These are phyloP conservation scores for Macroramphosus scolopax DNA, from an alignment of 2,797 vertebrate species.

Conservation along the genomic window DNA sequence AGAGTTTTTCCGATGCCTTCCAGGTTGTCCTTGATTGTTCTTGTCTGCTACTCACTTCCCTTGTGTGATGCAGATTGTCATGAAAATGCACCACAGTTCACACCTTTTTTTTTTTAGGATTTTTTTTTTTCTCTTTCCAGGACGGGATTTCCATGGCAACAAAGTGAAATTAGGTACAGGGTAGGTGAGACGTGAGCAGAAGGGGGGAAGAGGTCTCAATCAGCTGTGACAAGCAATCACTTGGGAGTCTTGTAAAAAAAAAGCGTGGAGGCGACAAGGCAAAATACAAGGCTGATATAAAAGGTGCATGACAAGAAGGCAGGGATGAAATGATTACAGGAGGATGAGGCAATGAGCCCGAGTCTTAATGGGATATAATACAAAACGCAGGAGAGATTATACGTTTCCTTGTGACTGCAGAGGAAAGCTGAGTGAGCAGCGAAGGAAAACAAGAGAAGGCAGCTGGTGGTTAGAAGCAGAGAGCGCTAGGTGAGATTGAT, in stretches of 20 bases:
- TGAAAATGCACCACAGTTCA: slow-evolving; percentile 17
- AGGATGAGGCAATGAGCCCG: slow-evolving; percentile 43
- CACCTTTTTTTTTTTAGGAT: no score
- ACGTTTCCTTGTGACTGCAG: slow-evolving; percentile 31
- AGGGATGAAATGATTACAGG: slow-evolving; percentile 54
- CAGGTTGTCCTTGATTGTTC: slow-evolving; percentile 29
- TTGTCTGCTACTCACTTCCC: slow-evolving; percentile 8
- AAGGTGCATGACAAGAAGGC: slow-evolving; percentile 32
- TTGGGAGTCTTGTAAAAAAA: slow-evolving; percentile 51
- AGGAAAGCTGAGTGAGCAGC: slow-evolving; percentile 22
- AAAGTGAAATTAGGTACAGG: slow-evolving; percentile 49
- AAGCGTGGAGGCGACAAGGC: slow-evolving; percentile 27
- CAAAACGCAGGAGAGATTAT: slow-evolving; percentile 33
- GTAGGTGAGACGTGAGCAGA: slow-evolving; percentile 21
- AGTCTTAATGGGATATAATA: slow-evolving; percentile 47
- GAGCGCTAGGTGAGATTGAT: slow-evolving; percentile 65
- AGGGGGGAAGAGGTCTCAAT: slow-evolving; percentile 43
- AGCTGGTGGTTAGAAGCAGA: slow-evolving; percentile 51
- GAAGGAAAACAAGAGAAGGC: slow-evolving; percentile 44
- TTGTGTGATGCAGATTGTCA: slow-evolving; percentile 23
- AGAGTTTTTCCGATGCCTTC: not conserved
- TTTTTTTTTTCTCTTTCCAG: slow-evolving; percentile 24
- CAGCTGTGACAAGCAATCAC: slow-evolving; percentile 66
- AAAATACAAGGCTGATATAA: slow-evolving; percentile 31
- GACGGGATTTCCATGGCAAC: slow-evolving; percentile 49